Base-by-base conservation (phyloP, 2,797 vertebrate species). In the Pseudomugil tenellus region DNA sequence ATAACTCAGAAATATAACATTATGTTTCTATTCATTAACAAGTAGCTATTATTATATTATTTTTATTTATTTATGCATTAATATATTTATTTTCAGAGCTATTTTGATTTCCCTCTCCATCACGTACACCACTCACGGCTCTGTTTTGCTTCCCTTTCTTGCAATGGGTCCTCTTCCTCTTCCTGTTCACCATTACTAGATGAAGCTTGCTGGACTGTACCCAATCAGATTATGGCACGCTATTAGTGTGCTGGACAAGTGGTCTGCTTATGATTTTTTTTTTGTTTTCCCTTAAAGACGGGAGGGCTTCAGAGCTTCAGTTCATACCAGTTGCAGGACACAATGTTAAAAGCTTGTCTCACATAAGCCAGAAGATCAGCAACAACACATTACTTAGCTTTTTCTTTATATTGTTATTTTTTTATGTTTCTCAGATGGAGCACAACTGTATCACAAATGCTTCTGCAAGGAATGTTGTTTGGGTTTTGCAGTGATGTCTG, bases 111-210 rank as follows among this genome's bases (percentile, higher is more conserved):
- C 29, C 1, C 37, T 19, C 9, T 58, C 60, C 21, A 32, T 67
- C 39, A 25, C 55, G 57, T 79, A 28, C 69, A 46, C 70, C 63
- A 76, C 63, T 76, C 70, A 58, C 41, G 83, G 81, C 89, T 87
- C 94, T 95, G 94, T 91, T 93, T 90, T 76, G 87, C 93, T 97
- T 96, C 95, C 96, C 94, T 92, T 95, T 94, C 90, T 91, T 95
- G 95, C 93, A 92, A 87, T 92, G 91, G 92, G 91, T 95, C 83
- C 94, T 93, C 96, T 96, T 97, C 96, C 96, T 89, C 96, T 96
- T 97, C 96, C 96, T 97, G 95, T 94, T 88, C 93, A 87, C 91
- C 86, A 92, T 87, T 86, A 93, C 90, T 93, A 90, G 93, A 95
- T 92, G 95, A 91, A 91, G 95, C 83, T 76, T 41, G 73, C 92